Evolutionary conservation across 1,140 invertebrate genomes (phyloP), one percentile per base, ranked within the genome.

Genomic region (Drosophila rhopaloa): DNA sequence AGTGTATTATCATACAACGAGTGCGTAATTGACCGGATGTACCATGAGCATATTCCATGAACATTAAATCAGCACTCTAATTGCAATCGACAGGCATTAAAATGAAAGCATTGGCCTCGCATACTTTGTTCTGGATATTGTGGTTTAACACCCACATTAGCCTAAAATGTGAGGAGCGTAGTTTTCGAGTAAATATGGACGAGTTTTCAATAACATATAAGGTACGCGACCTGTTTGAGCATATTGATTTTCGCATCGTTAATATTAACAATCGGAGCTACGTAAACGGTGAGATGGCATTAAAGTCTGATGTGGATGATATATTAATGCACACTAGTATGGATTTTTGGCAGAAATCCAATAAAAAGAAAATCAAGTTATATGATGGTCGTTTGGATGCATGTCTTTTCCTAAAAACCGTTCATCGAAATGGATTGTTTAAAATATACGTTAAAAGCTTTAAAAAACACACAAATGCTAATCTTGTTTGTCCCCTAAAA

Each of bases 161-260:
- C 24, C 41, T 51, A 14, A 48, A 29, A 1, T 27, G 61, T 8
- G 29, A 71, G 19, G 67, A 67, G 5, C 67, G 43, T 11, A 48
- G 35, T 19, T 84, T 77, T 54, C 59, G 47, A 7, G 46, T 85
- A n/a, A 38, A 38, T 29, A 43, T 85, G 8, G 54, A 85, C 47
- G 38, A 43, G 11, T 66, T 79, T 14, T 44, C 44, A 4, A 8
- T 79, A 0, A 79, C 51, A 10, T 56, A 63, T 0, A 43, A 8
- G n/a, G 13, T 29, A 5, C 19, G 29, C 10, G 68, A 35, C 29
- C 10, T 61, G 4, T 54, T 73, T 3, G 60, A 73, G 8, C 19
- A 60, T 8, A 24, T 47, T 0, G 59, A 74, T 7, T 67, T 63
- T 43, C 29, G 48, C 6, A 32, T 76, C 6, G 19, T 54, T 38